These are phyloP conservation scores for Dipodomys spectabilis DNA, from an alignment of 2,113 vertebrate species.

Conservation along the genomic window DNA sequence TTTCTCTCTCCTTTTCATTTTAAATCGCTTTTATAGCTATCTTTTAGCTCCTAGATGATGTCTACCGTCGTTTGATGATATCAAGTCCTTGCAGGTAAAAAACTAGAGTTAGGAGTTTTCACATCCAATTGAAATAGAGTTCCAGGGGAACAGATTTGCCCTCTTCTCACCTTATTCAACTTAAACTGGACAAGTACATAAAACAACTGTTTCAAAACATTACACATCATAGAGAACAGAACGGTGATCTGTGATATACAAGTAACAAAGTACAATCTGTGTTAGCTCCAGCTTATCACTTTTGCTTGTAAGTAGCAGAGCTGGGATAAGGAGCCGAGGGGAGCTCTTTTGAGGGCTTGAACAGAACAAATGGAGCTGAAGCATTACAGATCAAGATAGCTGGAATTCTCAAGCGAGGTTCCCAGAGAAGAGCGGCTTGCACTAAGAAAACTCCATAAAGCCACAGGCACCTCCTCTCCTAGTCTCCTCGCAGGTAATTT, in stretches of 20 bases:
- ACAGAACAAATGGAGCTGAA: neutral
- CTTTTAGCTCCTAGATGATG: neutral
- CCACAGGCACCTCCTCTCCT: neutral
- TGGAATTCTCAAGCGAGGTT: neutral
- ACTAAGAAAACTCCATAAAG: neutral
- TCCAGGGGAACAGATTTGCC: neutral
- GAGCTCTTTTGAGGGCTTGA: too few relatives aligned
- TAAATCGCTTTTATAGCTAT: neutral
- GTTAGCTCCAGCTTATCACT: neutral
- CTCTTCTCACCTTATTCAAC: neutral
- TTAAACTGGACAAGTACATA: neutral
- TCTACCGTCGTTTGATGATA: neutral
- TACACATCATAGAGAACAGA: neutral
- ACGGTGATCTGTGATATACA: too few relatives aligned
- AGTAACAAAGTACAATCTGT: neutral
- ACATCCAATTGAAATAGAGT: neutral
- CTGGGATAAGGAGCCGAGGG: neutral
- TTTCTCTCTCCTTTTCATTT: neutral
- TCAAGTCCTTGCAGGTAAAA: neutral
- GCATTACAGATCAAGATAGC: neutral
- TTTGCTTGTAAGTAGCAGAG: neutral
- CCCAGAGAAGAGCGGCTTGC: neutral
- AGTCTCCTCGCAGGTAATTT: neutral
- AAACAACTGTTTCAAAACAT: neutral
- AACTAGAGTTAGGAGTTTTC: neutral